A percentile compares a stretch with the other conserved stretches of the same genome.
Evolutionary conservation across 2,113 vertebrate genomes (phyloP).

Genomic region (Atractosteus spatula): DNA sequence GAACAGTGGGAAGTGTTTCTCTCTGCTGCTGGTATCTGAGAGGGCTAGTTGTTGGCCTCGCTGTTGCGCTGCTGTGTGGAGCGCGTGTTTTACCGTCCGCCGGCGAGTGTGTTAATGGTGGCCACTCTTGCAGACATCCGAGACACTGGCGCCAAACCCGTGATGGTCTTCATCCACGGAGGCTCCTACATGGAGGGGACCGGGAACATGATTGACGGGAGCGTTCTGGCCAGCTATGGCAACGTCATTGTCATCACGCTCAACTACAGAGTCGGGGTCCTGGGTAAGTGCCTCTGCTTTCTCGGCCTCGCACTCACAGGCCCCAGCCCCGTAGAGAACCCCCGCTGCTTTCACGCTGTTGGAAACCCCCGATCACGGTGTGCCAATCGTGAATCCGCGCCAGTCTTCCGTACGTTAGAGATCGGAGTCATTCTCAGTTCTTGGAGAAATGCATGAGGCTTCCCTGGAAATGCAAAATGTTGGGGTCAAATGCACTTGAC

Average conservation of each 20-base stretch:
- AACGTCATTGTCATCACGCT: constrained; percentile 98
- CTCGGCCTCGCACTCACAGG: not conserved
- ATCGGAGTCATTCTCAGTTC: not conserved
- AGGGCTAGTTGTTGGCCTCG: constrained; percentile 34
- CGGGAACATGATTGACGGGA: constrained; percentile 98
- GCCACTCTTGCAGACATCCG: constrained; percentile 94
- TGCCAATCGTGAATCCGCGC: too few relatives aligned
- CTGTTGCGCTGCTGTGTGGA: constrained; percentile 46
- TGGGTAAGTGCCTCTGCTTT: constrained; percentile 72
- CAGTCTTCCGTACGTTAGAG: too few relatives aligned
- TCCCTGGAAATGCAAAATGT: too few relatives aligned
- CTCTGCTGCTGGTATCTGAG: constrained; percentile 67
- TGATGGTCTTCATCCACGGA: constrained; percentile 98
- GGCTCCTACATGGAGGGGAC: constrained; percentile 99
- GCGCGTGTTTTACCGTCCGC: constrained; percentile 43
- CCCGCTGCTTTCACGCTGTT: too few relatives aligned
- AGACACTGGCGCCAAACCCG: constrained; percentile 96
- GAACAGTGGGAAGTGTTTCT: not conserved
- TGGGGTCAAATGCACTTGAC: too few relatives aligned
- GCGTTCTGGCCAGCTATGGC: constrained; percentile 96
- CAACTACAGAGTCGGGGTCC: constrained; percentile 96
- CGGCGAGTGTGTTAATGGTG: constrained; percentile 71
- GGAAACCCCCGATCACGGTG: too few relatives aligned
- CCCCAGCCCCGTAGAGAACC: not conserved
- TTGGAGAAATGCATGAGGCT: not conserved